Evolutionary conservation across 2,888 invertebrate genomes (phyloP).

Genomic region (Julus scandinavius): DNA sequence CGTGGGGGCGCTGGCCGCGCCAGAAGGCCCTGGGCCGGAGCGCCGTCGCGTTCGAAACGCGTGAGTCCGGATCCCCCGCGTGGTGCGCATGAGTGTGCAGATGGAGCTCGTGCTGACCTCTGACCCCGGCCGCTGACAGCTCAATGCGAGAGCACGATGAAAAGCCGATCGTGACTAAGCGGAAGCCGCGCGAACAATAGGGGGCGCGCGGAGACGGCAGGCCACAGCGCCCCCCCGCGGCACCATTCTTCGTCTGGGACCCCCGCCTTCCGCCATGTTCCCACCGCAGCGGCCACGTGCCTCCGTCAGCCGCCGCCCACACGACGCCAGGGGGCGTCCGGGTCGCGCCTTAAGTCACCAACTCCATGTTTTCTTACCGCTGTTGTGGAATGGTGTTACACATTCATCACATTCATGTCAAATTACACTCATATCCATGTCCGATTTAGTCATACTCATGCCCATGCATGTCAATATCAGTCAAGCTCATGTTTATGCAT

Average conservation of each 20-base stretch:
- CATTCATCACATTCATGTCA: too few species aligned
- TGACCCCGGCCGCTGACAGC: slow-evolving; percentile 6
- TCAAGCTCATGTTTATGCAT: too few species aligned
- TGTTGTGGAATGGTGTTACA: too few species aligned
- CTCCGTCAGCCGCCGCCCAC: neutral
- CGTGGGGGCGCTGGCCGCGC: too few species aligned
- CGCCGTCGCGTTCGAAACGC: too few species aligned
- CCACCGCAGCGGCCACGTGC: neutral
- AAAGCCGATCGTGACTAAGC: slow-evolving; percentile 3
- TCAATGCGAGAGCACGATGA: slow-evolving; percentile 3
- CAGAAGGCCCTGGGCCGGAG: too few species aligned
- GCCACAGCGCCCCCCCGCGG: neutral
- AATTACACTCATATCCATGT: too few species aligned
- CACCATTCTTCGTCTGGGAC: neutral
- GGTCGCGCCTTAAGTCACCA: neutral
- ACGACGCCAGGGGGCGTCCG: neutral
- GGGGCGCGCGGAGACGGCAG: neutral
- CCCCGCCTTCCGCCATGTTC: neutral
- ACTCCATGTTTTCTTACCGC: too few species aligned
- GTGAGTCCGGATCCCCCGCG: too few species aligned
- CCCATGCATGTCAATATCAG: too few species aligned
- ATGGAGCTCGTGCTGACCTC: neutral
- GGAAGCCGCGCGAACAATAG: neutral
- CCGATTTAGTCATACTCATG: too few species aligned
- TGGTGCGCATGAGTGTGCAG: neutral